These are phyloP conservation scores for Leptopilina syphax DNA, from an alignment of 2,888 invertebrate species.

Conservation along the genomic window DNA sequence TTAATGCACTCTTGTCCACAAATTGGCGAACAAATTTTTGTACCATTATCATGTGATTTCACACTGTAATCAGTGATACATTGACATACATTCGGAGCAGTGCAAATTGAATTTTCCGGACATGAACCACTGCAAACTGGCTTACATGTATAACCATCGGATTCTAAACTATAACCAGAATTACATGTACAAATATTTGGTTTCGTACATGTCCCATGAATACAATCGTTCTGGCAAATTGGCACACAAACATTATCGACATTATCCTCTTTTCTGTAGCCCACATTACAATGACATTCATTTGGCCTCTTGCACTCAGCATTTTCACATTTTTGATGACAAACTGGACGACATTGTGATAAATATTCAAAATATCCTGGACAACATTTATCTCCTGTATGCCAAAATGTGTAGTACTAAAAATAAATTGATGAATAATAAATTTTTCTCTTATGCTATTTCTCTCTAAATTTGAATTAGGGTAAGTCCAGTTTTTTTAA, in stretches of 20 bases:
- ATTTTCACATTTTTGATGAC: slow-evolving; percentile 46
- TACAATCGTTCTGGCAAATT: slow-evolving; percentile 73
- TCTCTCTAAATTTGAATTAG: too few relatives aligned
- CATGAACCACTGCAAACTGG: slow-evolving; percentile 82
- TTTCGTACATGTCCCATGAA: slow-evolving; percentile 77
- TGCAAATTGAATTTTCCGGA: slow-evolving; percentile 80
- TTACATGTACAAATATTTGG: slow-evolving; percentile 74
- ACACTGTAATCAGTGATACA: slow-evolving; percentile 83
- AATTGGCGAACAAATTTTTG: slow-evolving; percentile 68
- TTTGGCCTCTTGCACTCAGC: slow-evolving; percentile 55
- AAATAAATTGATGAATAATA: not conserved
- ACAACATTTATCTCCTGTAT: slow-evolving; percentile 54
- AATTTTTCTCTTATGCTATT: too few relatives aligned
- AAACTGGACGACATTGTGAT: slow-evolving; percentile 49
- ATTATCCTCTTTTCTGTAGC: slow-evolving; percentile 52
- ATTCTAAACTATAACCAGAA: slow-evolving; percentile 74
- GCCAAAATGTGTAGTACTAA: slow-evolving; percentile 50
- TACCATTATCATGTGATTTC: not conserved
- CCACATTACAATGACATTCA: slow-evolving; percentile 57
- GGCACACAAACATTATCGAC: slow-evolving; percentile 61
- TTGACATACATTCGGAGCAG: slow-evolving; percentile 84
- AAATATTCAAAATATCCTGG: slow-evolving; percentile 50
- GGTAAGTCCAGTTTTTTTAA: too few relatives aligned
- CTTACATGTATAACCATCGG: slow-evolving; percentile 73
- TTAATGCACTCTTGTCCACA: slow-evolving; percentile 69